Evolutionary conservation across 2,797 vertebrate species (phyloP).

Genomic region (Uromys caudimaculatus): DNA sequence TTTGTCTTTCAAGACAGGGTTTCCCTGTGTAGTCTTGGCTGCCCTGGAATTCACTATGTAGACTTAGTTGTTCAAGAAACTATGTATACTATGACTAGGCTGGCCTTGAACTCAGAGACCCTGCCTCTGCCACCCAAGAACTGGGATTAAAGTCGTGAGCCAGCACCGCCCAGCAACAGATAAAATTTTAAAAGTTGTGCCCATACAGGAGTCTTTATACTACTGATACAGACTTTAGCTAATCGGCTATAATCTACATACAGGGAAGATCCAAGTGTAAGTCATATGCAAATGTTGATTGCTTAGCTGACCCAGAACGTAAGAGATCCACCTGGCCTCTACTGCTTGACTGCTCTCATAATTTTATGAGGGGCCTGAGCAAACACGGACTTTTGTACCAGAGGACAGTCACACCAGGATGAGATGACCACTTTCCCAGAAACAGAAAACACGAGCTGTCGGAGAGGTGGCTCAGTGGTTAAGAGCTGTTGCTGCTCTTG

Average conservation of each 20-base stretch:
- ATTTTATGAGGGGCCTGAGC: neutral
- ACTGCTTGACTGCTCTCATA: neutral
- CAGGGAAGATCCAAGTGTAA: neutral
- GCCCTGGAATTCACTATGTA: neutral
- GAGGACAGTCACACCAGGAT: neutral
- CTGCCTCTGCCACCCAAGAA: neutral
- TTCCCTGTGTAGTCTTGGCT: neutral
- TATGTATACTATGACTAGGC: neutral
- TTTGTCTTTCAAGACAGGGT: neutral
- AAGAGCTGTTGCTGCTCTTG: neutral
- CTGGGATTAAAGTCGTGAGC: neutral
- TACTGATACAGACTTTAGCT: neutral
- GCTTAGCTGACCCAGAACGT: neutral
- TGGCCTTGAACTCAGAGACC: neutral
- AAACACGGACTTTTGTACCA: neutral
- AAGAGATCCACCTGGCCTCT: neutral
- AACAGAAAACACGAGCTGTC: neutral
- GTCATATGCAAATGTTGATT: neutral
- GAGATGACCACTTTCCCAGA: neutral
- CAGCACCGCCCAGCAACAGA: neutral
- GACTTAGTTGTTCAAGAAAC: neutral
- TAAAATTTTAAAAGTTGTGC: neutral
- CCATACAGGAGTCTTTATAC: neutral
- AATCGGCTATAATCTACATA: fast-evolving
- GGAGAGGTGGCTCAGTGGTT: neutral